Conservation (phyloP, 2,888 invertebrate species). For the Achlya flavicornis region DNA sequence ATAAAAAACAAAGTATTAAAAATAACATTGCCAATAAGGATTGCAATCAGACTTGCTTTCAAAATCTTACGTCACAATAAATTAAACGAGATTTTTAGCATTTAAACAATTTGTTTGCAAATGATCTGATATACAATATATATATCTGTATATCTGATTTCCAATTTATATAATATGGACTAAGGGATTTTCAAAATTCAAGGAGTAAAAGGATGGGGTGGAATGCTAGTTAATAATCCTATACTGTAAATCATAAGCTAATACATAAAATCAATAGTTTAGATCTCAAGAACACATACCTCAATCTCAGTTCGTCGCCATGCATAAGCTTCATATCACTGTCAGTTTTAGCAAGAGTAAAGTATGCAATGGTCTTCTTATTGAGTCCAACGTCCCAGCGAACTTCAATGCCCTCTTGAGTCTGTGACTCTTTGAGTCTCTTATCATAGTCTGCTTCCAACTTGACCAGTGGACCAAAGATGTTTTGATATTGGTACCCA, state of each 20-base stretch:
- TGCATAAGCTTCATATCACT: constrained; percentile 99
- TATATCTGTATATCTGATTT: too few relatives aligned
- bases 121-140: too few relatives aligned
- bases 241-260: too few relatives aligned
- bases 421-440: constrained; percentile 98
- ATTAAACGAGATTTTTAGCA: too few relatives aligned
- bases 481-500: constrained; percentile 99
- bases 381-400: constrained; percentile 99
- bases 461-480: constrained; percentile 98
- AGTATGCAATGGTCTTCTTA: constrained; percentile 98
- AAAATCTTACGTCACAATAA: too few relatives aligned
- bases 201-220: too few relatives aligned
- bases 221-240: too few relatives aligned
- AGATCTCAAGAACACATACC: constrained; percentile 62
- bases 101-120: not conserved
- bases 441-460: constrained; percentile 99
- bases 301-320: constrained; percentile 97
- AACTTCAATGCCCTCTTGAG: constrained; percentile 98
- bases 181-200: too few relatives aligned
- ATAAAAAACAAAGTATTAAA: too few relatives aligned
- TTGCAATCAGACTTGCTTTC: not conserved
- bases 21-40: not conserved
- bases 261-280: not conserved
- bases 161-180: too few relatives aligned
- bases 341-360: constrained; percentile 98